Evolutionary conservation across 2,113 vertebrate species (phyloP).

Genomic region (Reinhardtius hippoglossoides): DNA sequence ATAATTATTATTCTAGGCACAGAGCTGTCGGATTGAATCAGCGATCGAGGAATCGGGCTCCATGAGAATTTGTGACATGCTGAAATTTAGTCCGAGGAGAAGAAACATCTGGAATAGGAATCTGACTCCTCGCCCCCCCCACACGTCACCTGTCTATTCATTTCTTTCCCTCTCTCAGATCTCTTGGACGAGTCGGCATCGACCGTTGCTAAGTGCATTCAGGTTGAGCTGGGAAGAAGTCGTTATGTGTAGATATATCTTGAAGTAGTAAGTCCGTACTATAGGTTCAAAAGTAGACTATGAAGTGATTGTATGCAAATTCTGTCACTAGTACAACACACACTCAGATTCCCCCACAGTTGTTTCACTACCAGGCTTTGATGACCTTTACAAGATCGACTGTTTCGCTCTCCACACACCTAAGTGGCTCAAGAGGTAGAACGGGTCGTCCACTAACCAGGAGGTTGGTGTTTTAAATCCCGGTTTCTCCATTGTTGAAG

Average conservation of each 20-base stretch:
- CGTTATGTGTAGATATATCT: not conserved
- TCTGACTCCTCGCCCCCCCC: conserved; percentile 57
- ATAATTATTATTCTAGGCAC: conserved; percentile 70
- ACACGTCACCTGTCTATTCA: conserved; percentile 17
- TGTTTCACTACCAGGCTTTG: too few species aligned
- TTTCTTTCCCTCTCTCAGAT: conserved; percentile 22
- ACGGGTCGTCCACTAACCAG: too few species aligned
- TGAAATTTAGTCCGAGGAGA: conserved; percentile 66
- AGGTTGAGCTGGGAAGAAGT: not conserved
- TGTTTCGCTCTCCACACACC: not conserved
- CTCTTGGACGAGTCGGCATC: conserved; percentile 9
- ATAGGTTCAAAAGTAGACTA: not conserved
- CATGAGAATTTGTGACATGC: conserved; percentile 62
- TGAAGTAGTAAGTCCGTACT: not conserved
- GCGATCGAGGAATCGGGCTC: conserved; percentile 57
- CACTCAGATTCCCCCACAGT: not conserved
- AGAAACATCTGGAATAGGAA: conserved; percentile 81
- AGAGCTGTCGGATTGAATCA: conserved; percentile 24
- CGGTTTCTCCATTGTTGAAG: too few species aligned
- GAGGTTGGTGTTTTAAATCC: too few species aligned
- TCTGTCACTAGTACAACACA: not conserved
- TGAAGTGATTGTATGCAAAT: not conserved
- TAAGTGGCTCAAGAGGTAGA: too few species aligned
- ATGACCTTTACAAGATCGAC: not conserved
- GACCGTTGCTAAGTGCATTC: not conserved